Evolutionary conservation across 2,113 vertebrate genomes (phyloP).

Genomic region (Dromiciops gliroides): DNA sequence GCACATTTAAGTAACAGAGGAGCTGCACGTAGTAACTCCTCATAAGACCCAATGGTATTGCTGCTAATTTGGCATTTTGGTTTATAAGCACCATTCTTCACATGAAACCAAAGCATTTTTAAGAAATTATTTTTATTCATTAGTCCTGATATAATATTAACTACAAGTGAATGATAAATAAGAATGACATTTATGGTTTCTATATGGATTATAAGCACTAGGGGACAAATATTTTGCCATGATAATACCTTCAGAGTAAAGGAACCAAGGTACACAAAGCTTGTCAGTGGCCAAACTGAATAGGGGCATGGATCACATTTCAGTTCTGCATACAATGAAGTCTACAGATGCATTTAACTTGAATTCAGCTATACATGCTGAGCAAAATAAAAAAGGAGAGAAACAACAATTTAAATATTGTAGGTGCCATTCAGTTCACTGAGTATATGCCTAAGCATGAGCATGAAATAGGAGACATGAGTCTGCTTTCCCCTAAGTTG

Average conservation of each 20-base stretch:
- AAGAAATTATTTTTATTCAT: slow-evolving; percentile 9
- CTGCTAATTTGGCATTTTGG: neutral
- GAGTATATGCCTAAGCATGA: neutral
- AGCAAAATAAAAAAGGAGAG: neutral
- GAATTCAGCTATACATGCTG: neutral
- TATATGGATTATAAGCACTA: slow-evolving; percentile 13
- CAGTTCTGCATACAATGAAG: neutral
- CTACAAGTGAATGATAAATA: neutral
- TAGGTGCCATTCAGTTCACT: neutral
- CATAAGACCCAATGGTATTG: neutral
- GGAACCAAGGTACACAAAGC: neutral
- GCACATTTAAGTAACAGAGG: neutral
- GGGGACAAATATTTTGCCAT: neutral
- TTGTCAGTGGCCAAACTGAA: neutral
- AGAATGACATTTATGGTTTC: neutral
- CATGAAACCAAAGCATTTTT: neutral
- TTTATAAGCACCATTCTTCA: neutral
- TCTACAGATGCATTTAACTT: neutral
- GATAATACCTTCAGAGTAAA: slow-evolving; percentile 29
- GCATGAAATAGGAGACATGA: neutral
- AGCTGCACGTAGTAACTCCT: neutral
- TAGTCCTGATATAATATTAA: neutral
- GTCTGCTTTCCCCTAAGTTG: neutral
- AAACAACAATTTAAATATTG: neutral
- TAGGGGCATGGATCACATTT: neutral